Evolutionary conservation across 2,113 vertebrate species (phyloP), one percentile per base, ranked within the genome.

Genomic region (Tenrec ecaudatus): DNA sequence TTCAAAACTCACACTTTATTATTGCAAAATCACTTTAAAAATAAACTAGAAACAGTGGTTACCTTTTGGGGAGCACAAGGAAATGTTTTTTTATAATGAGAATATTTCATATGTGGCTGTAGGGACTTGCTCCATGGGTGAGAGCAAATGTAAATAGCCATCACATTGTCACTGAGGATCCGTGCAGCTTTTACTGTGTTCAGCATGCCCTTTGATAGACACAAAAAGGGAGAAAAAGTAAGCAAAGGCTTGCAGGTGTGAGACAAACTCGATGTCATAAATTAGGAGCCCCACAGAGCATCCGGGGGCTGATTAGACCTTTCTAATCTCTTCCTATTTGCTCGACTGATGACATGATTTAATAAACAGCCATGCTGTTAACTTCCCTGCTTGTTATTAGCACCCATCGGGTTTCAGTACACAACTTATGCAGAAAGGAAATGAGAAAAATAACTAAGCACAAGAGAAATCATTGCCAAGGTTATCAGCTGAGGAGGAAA

Each of bases 291-390:
- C 22, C 58, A 10, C 4, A 38, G 47, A 43, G 57, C 69, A 85
- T 22, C 36, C 15, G 79, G 23, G 84, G 71, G 86, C 66, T 64
- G 60, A 92, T 86, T 82, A 87, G 33, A 84, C 90, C 47, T 87
- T 82, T 89, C 89, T 19, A 81, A 15, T 76, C 8, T 0, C 60
- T 89, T 89, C 36, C 36, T 25, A 80, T 89, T 86, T 91, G n/a
- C 82, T 94, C 22, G 16, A 38, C 36, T 69, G 40, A 94, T 71
- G 43, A 88, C 79, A 95, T 66, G 58, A 94, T 94, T 95, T 77
- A 90, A 77, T 38, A 83, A 88, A 76, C 33, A 36, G 7, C 3
- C 1, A 38, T 60, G 36, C 20, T 80, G 53, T 87, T 71, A 85
- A 73, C 57, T 60, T 62, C 31, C 33, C 57, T 79, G 69, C 68